Evolutionary conservation across 2,797 vertebrate species (phyloP).

Genomic region (Acestrorhynchus altus): DNA sequence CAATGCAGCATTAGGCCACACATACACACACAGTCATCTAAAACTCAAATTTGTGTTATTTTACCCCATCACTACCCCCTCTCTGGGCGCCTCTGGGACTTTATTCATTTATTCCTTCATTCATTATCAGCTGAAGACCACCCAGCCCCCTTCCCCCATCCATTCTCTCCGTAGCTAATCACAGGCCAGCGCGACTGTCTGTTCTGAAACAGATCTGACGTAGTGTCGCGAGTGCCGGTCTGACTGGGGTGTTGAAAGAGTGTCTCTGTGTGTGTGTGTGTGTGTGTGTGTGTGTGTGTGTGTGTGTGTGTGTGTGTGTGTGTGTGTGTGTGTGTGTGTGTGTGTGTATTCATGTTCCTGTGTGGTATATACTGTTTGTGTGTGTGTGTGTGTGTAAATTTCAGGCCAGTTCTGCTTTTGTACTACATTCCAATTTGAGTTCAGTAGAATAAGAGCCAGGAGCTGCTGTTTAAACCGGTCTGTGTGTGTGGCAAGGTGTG

Average conservation of each 20-base stretch:
- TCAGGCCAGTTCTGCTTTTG: conserved; percentile 32
- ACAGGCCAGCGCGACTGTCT: conserved; percentile 61
- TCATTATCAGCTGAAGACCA: conserved; percentile 65
- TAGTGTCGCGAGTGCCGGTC: conserved; percentile 40
- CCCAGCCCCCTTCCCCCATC: conserved; percentile 45
- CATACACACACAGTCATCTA: conserved; percentile 52
- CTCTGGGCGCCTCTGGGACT: neutral
- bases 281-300: conserved; percentile 23
- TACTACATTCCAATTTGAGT: conserved; percentile 11
- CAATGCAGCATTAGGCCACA: conserved; percentile 59
- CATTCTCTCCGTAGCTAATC: conserved; percentile 53
- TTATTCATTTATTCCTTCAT: conserved; percentile 52
- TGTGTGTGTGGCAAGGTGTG: neutral
- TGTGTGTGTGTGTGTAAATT: conserved; percentile 48
- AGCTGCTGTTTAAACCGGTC: neutral
- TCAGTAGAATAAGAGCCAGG: neutral
- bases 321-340: conserved; percentile 35
- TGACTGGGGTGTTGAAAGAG: conserved; percentile 10
- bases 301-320: conserved; percentile 42
- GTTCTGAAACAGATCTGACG: conserved; percentile 66
- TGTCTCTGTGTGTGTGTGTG: conserved; percentile 29
- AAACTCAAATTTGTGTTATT: conserved; percentile 59
- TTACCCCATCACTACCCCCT: conserved; percentile 50
- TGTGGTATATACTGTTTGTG: no score
- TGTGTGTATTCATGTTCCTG: no score